Evolutionary conservation across 2,888 invertebrate species (phyloP).

Genomic region (Lamellibrachia satsuma): DNA sequence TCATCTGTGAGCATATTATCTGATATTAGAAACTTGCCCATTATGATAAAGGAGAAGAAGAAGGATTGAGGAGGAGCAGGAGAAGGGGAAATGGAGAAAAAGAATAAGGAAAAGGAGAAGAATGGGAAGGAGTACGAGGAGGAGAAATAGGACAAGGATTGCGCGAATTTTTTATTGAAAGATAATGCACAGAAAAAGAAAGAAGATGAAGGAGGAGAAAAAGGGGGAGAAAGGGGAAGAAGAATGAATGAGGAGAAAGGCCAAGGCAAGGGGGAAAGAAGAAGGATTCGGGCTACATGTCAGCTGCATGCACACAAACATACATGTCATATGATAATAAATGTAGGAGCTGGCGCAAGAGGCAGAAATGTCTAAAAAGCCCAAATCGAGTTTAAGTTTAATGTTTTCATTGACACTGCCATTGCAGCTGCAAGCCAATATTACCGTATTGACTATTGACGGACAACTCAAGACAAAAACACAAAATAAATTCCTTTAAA

Average conservation of each 20-base stretch:
- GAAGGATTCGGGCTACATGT: not conserved
- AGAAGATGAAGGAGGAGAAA: not conserved
- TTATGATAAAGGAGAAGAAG: not conserved
- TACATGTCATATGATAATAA: no score
- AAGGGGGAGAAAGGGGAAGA: not conserved
- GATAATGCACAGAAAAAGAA: not conserved
- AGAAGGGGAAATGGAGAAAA: not conserved
- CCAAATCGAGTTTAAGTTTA: no score
- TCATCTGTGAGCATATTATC: not conserved
- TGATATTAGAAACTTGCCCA: not conserved
- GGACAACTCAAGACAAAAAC: no score
- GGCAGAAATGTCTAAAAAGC: no score
- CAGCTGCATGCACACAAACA: no score
- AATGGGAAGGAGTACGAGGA: not conserved
- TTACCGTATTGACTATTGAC: no score
- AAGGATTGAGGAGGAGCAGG: not conserved
- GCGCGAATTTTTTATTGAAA: not conserved
- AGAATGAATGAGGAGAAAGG: not conserved
- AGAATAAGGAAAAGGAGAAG: not conserved
- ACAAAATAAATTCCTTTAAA: no score
- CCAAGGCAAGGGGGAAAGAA: not conserved
- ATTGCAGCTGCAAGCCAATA: no score
- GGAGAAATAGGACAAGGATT: not conserved
- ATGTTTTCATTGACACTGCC: no score
- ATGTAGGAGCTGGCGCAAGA: no score